Evolutionary conservation across 2,113 vertebrate species (phyloP), one percentile per base, ranked within the genome.

Genomic region (Coptodon rendalli): DNA sequence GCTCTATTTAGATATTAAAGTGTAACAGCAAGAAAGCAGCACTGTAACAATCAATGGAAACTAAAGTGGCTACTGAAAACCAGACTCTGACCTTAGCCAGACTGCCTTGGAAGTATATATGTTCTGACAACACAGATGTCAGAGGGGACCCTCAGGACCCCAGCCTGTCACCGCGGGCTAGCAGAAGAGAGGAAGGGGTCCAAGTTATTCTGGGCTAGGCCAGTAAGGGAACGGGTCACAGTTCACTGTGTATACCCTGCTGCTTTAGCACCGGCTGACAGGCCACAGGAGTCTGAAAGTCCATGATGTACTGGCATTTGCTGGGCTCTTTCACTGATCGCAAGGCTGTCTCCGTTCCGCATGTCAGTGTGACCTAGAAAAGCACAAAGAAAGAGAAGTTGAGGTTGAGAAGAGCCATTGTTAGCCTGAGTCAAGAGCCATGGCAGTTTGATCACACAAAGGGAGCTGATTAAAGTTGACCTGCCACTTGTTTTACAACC

Each of bases 281-380:
- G 88, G 88, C 76, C 83, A 89, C 89, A 81, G 89, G 93, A 45
- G 31, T 96, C 84, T 96, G 87, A 63, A 96, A 94, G 94, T 89
- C 94, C 93, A 92, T 89, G 93, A 90, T 81, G 84, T 94, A 91
- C 85, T 89, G 86, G 89, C 92, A 93, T 81, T 94, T 97, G 82
- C 93, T 96, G 89, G 93, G 91, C 94, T 96, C 95, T 95, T 95
- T 93, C 90, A 95, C 93, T 93, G 91, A 96, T 95, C 95, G 95
- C 93, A 96, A 88, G 95, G 87, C 95, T 95, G 96, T 97, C 96
- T 97, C 93, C 92, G 94, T 95, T 86, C 96, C 96, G 94, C 95
- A 97, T 89, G 93, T 97, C 97, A 98, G 31, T 66, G 90, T 96
- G 95, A 98, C 97, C 97, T 97, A 96, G 96, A 97, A 97, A 97